Conservation (phyloP, 2,797 vertebrate genomes). For the Gallinago stenura region DNA sequence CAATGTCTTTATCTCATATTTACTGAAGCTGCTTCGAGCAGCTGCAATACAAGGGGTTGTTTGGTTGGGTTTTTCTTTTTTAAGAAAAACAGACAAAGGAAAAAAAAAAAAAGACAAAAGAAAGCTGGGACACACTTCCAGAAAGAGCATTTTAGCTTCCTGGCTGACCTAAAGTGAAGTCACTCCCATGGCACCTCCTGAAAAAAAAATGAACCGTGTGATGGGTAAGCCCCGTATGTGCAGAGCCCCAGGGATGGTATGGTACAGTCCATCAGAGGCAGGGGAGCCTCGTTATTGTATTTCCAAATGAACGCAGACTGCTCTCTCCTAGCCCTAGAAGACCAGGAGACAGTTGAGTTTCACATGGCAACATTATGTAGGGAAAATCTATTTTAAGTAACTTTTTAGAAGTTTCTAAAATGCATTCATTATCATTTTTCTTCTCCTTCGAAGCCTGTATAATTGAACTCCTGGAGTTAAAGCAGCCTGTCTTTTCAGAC, state of each 20-base stretch:
- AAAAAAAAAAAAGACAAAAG: neutral
- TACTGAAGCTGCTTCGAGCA: neutral
- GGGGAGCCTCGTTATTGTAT: neutral
- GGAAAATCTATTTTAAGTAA: constrained; percentile 52
- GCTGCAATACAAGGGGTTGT: neutral
- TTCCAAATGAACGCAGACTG: neutral
- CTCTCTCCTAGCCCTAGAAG: neutral
- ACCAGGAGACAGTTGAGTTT: neutral
- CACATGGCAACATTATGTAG: constrained; percentile 4
- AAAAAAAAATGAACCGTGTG: neutral
- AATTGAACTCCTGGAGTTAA: constrained; percentile 48
- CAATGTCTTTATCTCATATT: neutral
- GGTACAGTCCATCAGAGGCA: neutral
- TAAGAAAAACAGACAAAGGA: fast-evolving
- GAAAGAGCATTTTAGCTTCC: neutral
- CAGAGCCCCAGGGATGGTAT: neutral
- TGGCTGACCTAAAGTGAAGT: neutral
- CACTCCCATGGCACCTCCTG: neutral
- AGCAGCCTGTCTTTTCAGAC: constrained; percentile 7
- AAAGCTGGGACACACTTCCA: neutral
- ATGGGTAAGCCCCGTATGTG: neutral
- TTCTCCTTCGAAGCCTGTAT: constrained; percentile 1
- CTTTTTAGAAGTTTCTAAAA: constrained; percentile 56
- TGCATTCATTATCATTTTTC: constrained; percentile 39
- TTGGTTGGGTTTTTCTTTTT: neutral